phyloP scores from a whole-genome alignment of 2,888 invertebrate species.

The Ommatoiulus sabulosus region DNA sequence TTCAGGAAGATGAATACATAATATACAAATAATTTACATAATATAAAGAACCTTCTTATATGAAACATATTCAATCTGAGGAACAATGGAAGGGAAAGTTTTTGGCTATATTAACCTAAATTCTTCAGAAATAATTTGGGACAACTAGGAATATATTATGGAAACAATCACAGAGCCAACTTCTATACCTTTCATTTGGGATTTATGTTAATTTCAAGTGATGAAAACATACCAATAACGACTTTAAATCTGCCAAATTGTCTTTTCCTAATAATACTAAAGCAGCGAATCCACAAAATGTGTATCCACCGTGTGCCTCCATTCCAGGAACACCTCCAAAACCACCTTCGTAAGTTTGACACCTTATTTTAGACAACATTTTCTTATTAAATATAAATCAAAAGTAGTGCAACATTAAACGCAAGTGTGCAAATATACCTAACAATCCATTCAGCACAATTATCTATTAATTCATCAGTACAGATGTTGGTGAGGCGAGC shows the following conservation, averaged over 20 bases:
- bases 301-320: conserved; percentile 99
- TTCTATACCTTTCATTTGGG: too few relatives aligned
- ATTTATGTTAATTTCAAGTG: too few relatives aligned
- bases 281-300: conserved; percentile 95
- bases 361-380: conserved; percentile 70
- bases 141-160: too few relatives aligned
- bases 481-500: conserved; percentile 87
- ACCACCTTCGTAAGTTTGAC: conserved; percentile 99
- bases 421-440: conserved; percentile 68
- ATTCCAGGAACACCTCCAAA: conserved; percentile 93
- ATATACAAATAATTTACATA: too few relatives aligned
- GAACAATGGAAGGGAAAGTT: too few relatives aligned
- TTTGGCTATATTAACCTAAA: too few relatives aligned
- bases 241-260: conserved; percentile 79
- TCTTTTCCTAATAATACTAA: conserved; percentile 84
- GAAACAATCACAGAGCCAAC: too few relatives aligned
- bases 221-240: conserved; percentile 71
- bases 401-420: neutral
- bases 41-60: too few relatives aligned
- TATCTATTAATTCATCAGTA: conserved; percentile 81
- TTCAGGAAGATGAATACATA: too few relatives aligned
- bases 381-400: neutral
- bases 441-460: conserved; percentile 92
- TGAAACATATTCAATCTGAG: too few relatives aligned
- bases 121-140: too few relatives aligned